Evolutionary conservation across 2,797 vertebrate species (phyloP), one percentile per base, ranked within the genome.

Genomic region (Sparus aurata): DNA sequence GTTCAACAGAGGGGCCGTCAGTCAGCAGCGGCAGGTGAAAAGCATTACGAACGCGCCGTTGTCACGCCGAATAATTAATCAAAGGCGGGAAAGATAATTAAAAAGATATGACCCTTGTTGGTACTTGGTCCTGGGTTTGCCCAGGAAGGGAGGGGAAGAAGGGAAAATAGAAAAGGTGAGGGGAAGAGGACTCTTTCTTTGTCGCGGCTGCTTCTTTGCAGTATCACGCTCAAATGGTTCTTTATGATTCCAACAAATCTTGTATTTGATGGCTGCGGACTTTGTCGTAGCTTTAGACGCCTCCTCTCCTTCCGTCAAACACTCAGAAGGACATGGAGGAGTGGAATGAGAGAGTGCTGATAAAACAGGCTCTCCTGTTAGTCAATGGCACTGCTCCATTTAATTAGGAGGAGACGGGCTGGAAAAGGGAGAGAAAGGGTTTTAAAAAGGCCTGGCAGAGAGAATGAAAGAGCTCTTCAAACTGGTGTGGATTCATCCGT

Each of bases 101-200:
- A 99, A 99, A 99, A 99, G 98, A 99, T 99, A 99, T 98, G 98
- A 99, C 97, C 98, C 97, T 97, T 96, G 96, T 96, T 97, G 97
- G 96, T 96, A 96, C 96, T 98, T 97, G 96, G 97, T 96, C 96
- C 93, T 54, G 50, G 96, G 95, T 96, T 98, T 97, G 95, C 95
- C 94, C 92, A 90, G 90, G 93, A 95, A 95, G 94, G 70, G 61
- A 15, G 45, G 74, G 62, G 57, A 84, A 93, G 95, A n/a, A 20
- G 55, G 62, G 75, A 66, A 75, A 71, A 79, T 30, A 77, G 82
- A 83, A 88, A 69, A 87, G 87, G 89, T 84, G 82, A 80, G 74
- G 81, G 30, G 45, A 79, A 53, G 57, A 79, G 53, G 45, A 58
- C 27, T 69, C 38, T 60, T 77, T 64, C 47, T 74, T 83, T 77